Evolutionary conservation across 1,140 invertebrate species (phyloP).

Genomic region (Temnothorax curvispinosus): DNA sequence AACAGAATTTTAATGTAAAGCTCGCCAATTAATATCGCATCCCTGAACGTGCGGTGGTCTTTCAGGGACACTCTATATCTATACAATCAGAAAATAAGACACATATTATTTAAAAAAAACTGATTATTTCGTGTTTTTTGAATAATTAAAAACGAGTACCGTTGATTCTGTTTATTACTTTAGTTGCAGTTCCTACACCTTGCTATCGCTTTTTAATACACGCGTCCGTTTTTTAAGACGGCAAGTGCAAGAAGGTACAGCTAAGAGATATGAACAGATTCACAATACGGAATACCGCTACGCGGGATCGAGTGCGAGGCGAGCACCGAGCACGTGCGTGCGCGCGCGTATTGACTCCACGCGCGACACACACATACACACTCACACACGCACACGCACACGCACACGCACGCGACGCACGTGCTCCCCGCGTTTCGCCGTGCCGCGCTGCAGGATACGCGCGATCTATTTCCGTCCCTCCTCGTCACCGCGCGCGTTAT

Average conservation of each 20-base stretch:
- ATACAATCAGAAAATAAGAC: not conserved
- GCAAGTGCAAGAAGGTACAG: not conserved
- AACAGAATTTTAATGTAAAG: slow-evolving; percentile 7
- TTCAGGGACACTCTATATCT: not conserved
- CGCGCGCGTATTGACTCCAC: too few species aligned
- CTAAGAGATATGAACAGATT: not conserved
- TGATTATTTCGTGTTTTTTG: not conserved
- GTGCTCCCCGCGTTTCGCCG: not conserved
- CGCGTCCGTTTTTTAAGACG: not conserved
- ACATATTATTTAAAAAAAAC: not conserved
- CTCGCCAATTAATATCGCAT: not conserved
- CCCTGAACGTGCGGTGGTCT: not conserved
- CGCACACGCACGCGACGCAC: not conserved
- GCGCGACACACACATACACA: too few species aligned
- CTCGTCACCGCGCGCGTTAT: slow-evolving; percentile 12
- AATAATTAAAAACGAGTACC: not conserved
- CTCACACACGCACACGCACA: not conserved
- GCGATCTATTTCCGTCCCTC: slow-evolving; percentile 35
- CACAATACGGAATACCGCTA: slow-evolving; percentile 45
- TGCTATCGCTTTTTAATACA: not conserved
- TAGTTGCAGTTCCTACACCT: not conserved
- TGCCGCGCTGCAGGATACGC: not conserved
- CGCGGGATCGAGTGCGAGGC: not conserved
- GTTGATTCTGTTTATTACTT: slow-evolving; percentile 18
- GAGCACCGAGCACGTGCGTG: not conserved